Conservation (phyloP, 2,797 vertebrate genomes). For the Sebastes iracundus region DNA sequence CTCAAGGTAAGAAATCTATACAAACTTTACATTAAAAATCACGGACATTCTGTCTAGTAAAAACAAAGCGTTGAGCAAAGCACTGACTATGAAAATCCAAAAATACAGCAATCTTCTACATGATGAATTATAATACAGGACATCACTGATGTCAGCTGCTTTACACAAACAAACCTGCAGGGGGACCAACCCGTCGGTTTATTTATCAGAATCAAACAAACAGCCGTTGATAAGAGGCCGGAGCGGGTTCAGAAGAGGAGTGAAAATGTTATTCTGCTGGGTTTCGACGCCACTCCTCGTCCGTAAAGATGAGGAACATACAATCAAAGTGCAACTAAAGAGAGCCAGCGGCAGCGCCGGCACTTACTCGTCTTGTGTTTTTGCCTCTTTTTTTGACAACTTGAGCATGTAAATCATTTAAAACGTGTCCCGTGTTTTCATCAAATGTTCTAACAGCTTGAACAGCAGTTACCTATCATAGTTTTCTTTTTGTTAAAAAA, state of each 20-base stretch:
- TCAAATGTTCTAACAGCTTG: conserved; percentile 61
- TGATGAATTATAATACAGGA: conserved; percentile 89
- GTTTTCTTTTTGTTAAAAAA: conserved; percentile 77
- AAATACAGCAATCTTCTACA: conserved; percentile 94
- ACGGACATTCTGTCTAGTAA: conserved; percentile 84
- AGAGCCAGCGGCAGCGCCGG: conserved; percentile 29
- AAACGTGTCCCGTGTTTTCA: conserved; percentile 31
- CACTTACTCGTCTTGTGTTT: conserved; percentile 25
- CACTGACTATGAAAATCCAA: conserved; percentile 91
- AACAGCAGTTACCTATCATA: conserved; percentile 64
- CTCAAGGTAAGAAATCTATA: conserved; percentile 95
- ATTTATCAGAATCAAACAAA: conserved; percentile 74
- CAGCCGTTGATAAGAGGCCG: conserved; percentile 26
- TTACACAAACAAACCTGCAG: conserved; percentile 91
- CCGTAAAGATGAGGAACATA: conserved; percentile 46
- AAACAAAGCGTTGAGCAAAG: conserved; percentile 85
- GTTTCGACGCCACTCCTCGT: conserved; percentile 43
- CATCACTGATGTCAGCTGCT: conserved; percentile 99
- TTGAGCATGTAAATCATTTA: conserved; percentile 15
- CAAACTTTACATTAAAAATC: conserved; percentile 91
- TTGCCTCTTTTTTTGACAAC: conserved; percentile 44
- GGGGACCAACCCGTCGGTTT: conserved; percentile 79
- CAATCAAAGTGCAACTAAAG: conserved; percentile 80
- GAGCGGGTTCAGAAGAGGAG: conserved; percentile 41
- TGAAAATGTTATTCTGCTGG: conserved; percentile 56